phyloP scores from a whole-genome alignment of 2,797 vertebrate species.

The Philypnodon macrostomus region DNA sequence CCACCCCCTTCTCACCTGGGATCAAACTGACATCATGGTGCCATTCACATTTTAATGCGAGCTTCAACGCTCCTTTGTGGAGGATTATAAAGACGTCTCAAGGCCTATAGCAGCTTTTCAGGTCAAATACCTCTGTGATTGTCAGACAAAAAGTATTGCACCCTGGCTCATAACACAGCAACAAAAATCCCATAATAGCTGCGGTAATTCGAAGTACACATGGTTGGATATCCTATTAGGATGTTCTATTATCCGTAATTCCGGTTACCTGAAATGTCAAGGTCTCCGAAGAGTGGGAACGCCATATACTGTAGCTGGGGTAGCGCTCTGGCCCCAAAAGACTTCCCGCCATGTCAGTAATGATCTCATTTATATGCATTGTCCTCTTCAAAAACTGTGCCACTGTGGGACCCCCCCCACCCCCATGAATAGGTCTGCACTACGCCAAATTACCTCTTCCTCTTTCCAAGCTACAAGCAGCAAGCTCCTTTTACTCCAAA shows the following conservation, averaged over 20 bases:
- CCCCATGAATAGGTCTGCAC: conserved; percentile 37
- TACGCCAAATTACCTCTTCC: conserved; percentile 44
- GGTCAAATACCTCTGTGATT: conserved; percentile 22
- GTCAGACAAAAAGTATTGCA: conserved; percentile 37
- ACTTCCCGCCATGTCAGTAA: conserved; percentile 56
- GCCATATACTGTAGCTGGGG: too few species aligned
- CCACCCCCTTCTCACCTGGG: conserved; percentile 17
- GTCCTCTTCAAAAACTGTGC: conserved; percentile 60
- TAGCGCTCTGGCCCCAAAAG: conserved; percentile 21
- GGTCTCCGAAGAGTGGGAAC: conserved; percentile 20
- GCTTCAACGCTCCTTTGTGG: conserved; percentile 24
- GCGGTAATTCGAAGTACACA: conserved; percentile 19
- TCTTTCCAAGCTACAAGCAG: conserved; percentile 13
- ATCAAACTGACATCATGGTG: conserved; percentile 18
- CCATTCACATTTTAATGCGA: conserved; percentile 30
- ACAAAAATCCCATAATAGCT: conserved; percentile 20
- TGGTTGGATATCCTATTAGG: conserved; percentile 9
- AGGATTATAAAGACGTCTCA: conserved; percentile 38
- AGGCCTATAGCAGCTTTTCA: conserved; percentile 17
- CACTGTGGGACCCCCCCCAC: conserved; percentile 48
- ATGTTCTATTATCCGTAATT: conserved; percentile 24
- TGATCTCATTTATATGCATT: conserved; percentile 76
- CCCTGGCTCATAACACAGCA: conserved; percentile 1
- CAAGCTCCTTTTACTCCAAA: conserved; percentile 25
- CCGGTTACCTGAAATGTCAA: conserved; percentile 12